Evolutionary conservation across 2,113 vertebrate species (phyloP).

Genomic region (Syngnathus scovelli): DNA sequence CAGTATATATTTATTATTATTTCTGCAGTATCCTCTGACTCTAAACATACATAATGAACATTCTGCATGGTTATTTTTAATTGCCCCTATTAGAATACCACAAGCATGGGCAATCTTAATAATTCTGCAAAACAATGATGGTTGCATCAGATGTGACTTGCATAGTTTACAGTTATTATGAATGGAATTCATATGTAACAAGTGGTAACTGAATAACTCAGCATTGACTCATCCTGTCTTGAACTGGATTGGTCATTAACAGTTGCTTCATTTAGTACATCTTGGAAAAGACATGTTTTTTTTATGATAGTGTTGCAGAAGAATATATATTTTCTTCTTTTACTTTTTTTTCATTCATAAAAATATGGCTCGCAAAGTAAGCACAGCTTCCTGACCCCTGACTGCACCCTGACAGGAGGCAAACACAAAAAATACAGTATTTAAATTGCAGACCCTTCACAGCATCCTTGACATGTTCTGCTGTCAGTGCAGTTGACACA

Average conservation of each 20-base stretch:
- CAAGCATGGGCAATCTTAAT: constrained; percentile 31
- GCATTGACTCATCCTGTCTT: constrained; percentile 39
- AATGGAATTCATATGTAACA: constrained; percentile 31
- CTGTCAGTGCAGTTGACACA: constrained; percentile 63
- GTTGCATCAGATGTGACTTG: constrained; percentile 30
- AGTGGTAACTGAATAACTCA: constrained; percentile 31
- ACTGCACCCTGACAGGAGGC: constrained; percentile 61
- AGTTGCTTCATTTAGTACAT: constrained; percentile 20
- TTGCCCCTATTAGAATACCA: constrained; percentile 40
- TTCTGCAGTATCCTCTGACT: constrained; percentile 11
- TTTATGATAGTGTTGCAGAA: not conserved
- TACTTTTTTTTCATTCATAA: constrained; percentile 28
- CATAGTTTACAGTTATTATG: constrained; percentile 44
- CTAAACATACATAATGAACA: constrained; percentile 1
- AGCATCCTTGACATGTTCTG: constrained; percentile 54
- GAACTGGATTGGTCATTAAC: constrained; percentile 28
- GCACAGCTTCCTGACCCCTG: constrained; percentile 48
- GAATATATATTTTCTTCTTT: not conserved
- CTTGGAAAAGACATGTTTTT: constrained; percentile 18
- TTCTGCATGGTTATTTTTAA: constrained; percentile 15
- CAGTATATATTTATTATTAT: constrained; percentile 7
- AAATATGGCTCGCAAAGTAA: constrained; percentile 6
- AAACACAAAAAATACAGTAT: constrained; percentile 12
- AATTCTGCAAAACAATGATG: constrained; percentile 34
- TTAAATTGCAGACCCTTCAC: constrained; percentile 37